Conservation (phyloP, 2,888 invertebrate species). For the Hyles lineata region DNA sequence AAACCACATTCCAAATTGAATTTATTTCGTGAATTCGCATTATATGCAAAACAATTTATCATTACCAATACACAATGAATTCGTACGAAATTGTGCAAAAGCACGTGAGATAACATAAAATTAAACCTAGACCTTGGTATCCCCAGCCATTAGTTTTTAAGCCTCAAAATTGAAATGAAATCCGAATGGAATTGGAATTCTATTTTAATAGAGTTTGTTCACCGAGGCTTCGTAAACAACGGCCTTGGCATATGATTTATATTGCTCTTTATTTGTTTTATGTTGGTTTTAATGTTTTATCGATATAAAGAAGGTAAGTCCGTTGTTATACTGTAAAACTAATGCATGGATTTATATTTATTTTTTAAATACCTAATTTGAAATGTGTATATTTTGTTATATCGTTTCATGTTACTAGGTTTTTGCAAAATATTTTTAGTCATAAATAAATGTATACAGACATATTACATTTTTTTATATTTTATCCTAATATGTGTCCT, state of each 20-base stretch:
- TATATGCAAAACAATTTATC: conserved; percentile 34
- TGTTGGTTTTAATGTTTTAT: conserved; percentile 9
- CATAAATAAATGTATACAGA: no score
- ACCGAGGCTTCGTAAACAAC: conserved; percentile 23
- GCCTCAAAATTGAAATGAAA: conserved; percentile 57
- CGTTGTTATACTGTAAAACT: no score
- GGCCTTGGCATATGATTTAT: conserved; percentile 14
- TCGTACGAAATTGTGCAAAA: conserved; percentile 6
- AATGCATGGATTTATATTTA: no score
- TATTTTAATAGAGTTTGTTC: conserved; percentile 50
- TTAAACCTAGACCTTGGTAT: conserved; percentile 44
- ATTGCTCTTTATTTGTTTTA: conserved; percentile 30
- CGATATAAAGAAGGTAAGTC: no score
- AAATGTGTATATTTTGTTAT: no score
- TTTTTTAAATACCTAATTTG: no score
- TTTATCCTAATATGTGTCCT: no score
- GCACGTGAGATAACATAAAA: conserved; percentile 31
- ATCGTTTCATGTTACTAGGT: no score
- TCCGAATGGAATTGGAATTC: conserved; percentile 49
- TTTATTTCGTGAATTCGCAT: conserved; percentile 31
- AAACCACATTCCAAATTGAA: conserved; percentile 1
- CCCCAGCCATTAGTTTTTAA: conserved; percentile 52
- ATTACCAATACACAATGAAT: conserved; percentile 15
- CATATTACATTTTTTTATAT: no score
- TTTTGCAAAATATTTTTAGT: no score